Base-by-base conservation (phyloP, 2,797 vertebrate species). In the Enteromius thamalakanensis region DNA sequence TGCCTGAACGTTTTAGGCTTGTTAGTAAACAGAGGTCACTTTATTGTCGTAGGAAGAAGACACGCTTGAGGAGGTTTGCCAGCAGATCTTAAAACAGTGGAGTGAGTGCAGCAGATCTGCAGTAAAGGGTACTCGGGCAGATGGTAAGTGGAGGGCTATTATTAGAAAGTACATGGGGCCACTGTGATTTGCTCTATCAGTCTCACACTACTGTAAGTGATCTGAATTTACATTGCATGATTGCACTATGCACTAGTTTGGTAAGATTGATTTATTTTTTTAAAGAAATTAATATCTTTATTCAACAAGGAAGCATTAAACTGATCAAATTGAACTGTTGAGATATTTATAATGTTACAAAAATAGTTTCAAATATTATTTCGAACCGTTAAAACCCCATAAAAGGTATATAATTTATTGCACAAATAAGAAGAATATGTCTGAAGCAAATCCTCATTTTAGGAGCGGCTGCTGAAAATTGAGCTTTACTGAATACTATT, bases 51-150 rank as follows among this genome's bases (percentile, higher is more conserved):
- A 99, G 98, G 97, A 97, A 69, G 98, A 98, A 91, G 97, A 97
- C 84, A 88, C 93, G 0, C 84, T 97, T 51, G 94, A 94, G 1
- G 94, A 95, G 29, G 93, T 97, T 78, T 99, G 98, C 92, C 94
- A 92, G 87, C 95, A 98, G 90, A 97, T 99, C 53, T 94, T 98
- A 70, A 87, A 94, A 71, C 95, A 95, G 80, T 99, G 98, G 98
- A 92, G 94, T 0, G 96, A 97, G 76, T 92, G 60, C 69, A 85
- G 91, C 34, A 90, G 87, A 60, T 85, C 90, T 58, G 88, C 91
- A 89, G 91, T 93, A 82, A 91, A 92, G 75, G 93, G 93, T 80
- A 68, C 37, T 49, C 86, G 92, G 4, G 78, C 70, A 51, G 96
- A 95, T 90, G 96, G 97, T 95, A 96, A 91, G 93, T 88, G 79